phyloP scores from a whole-genome alignment of 30 jellyfish, hydroid and myxozoan species.

The Turritopsis rubra region DNA sequence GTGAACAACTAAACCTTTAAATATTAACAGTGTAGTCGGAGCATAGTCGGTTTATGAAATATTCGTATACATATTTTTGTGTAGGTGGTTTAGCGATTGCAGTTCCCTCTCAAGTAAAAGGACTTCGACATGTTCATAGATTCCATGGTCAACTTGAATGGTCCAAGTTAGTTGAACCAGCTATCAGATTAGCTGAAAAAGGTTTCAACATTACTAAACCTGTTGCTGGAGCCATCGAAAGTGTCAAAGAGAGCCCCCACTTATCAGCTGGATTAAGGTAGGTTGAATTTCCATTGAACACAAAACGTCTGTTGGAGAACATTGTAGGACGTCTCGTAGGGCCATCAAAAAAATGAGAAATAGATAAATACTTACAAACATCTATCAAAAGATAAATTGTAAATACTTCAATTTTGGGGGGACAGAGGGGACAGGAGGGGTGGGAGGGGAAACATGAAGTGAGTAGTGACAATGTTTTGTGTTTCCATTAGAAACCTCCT shows the following conservation, averaged over 20 bases:
- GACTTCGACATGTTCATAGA: constrained; percentile 53
- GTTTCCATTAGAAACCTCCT: neutral
- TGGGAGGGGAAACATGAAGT: too few relatives aligned
- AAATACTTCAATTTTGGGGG: too few relatives aligned
- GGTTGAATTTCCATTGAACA: neutral
- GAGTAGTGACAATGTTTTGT: neutral
- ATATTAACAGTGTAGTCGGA: too few relatives aligned
- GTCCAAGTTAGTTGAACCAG: constrained; percentile 63
- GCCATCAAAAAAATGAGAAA: too few relatives aligned
- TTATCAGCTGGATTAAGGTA: neutral
- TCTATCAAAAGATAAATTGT: too few relatives aligned
- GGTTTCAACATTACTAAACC: constrained; percentile 76
- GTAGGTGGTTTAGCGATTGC: constrained; percentile 83
- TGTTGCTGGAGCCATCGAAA: constrained; percentile 12
- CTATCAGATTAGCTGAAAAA: constrained; percentile 57
- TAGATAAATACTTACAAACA: too few relatives aligned
- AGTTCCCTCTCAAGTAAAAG: constrained; percentile 76
- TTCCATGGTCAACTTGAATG: constrained; percentile 64
- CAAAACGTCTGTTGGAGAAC: too few relatives aligned
- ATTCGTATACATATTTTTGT: neutral
- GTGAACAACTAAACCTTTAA: too few relatives aligned
- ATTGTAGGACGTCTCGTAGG: too few relatives aligned
- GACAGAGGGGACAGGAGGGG: too few relatives aligned
- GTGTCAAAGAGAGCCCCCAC: neutral
- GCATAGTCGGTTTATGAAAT: too few relatives aligned